Evolutionary conservation across 2,113 vertebrate species (phyloP).

Genomic region (Scalopus aquaticus): DNA sequence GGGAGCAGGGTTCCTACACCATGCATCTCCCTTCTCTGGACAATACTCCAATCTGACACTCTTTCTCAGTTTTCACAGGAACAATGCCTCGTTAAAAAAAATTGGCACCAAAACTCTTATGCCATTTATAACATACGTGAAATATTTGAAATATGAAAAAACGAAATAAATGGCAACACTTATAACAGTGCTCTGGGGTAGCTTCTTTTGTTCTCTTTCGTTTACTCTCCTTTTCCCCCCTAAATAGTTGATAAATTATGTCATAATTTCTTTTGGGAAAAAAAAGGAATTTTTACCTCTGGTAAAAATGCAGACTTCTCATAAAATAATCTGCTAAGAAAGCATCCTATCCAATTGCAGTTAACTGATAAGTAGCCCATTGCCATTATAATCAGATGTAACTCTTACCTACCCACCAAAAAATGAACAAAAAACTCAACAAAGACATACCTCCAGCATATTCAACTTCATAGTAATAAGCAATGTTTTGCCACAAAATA

Average conservation of each 20-base stretch:
- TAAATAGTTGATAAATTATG: background rate
- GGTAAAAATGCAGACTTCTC: background rate
- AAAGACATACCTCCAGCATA: conserved; percentile 62
- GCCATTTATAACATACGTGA: background rate
- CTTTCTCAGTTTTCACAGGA: background rate
- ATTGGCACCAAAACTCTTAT: background rate
- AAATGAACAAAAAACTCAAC: background rate
- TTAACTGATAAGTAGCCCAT: background rate
- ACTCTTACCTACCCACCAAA: background rate
- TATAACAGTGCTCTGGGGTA: background rate
- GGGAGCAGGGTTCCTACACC: background rate
- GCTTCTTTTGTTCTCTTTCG: background rate
- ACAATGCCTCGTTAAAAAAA: background rate
- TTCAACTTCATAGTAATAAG: conserved; percentile 67
- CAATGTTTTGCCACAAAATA: conserved; percentile 73
- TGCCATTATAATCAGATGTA: background rate
- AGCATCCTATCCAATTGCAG: background rate
- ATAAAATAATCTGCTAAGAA: background rate
- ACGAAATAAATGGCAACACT: background rate
- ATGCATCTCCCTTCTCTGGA: background rate
- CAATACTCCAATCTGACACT: background rate
- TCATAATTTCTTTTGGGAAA: background rate
- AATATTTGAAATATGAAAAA: background rate
- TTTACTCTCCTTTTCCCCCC: background rate
- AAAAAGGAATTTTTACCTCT: background rate